Evolutionary conservation across 1,140 invertebrate species (phyloP).

Genomic region (Drosophila sp.): DNA sequence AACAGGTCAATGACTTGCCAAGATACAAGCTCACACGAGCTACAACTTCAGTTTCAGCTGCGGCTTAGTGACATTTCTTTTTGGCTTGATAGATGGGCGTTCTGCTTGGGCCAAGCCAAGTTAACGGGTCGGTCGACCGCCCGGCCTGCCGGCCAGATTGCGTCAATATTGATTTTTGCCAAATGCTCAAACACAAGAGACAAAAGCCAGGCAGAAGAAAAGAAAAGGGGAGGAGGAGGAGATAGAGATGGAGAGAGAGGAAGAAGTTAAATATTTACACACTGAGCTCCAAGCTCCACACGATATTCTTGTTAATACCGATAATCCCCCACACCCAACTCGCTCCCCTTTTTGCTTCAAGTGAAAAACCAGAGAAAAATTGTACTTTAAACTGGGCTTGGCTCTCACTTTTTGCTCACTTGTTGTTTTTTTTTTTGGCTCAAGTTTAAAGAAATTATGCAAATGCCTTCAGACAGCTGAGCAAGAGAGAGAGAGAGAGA

Average conservation of each 20-base stretch:
- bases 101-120: constrained; percentile 14
- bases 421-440: constrained; percentile 33
- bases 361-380: constrained; percentile 44
- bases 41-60: constrained; percentile 25
- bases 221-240: constrained; percentile 10
- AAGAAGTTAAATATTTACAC: constrained; percentile 57
- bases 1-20: constrained; percentile 54
- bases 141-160: constrained; percentile 23
- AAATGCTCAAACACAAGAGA: constrained; percentile 28
- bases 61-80: constrained; percentile 67
- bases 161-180: constrained; percentile 75
- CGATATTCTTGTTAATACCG: constrained; percentile 17
- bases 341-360: neutral
- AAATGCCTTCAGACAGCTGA: constrained; percentile 35
- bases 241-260: constrained; percentile 29
- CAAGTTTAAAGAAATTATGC: constrained; percentile 53
- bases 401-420: constrained; percentile 61
- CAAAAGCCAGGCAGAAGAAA: neutral
- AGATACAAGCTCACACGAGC: constrained; percentile 33
- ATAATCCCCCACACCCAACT: constrained; percentile 4
- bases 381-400: constrained; percentile 44
- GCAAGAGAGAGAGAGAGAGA: constrained; percentile 24
- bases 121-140: constrained; percentile 46
- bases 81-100: constrained; percentile 59
- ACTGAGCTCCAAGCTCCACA: constrained; percentile 36